These are phyloP conservation scores for Sinohyriopsis cumingii DNA, from an alignment of 2,888 invertebrate species.

Conservation along the genomic window DNA sequence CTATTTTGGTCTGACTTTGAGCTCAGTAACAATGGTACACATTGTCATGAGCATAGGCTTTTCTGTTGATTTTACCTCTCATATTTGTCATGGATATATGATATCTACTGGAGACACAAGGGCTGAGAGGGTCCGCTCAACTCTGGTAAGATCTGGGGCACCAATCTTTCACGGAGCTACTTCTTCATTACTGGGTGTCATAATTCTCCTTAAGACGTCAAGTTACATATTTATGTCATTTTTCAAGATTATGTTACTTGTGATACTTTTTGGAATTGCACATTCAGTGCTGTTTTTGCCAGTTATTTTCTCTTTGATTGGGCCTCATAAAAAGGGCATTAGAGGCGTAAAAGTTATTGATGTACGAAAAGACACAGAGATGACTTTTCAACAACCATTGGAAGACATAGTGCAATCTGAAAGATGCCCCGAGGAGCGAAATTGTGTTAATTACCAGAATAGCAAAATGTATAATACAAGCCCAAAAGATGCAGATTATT, in stretches of 20 bases:
- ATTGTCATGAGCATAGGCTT: conserved; percentile 65
- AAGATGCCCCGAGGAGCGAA: no score
- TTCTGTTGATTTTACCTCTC: conserved; percentile 60
- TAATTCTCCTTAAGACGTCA: conserved; percentile 41
- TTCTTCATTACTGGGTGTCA: conserved; percentile 50
- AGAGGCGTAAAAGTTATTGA: no score
- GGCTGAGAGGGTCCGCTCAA: conserved; percentile 26
- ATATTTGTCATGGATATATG: conserved; percentile 55
- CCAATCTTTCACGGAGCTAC: conserved; percentile 56
- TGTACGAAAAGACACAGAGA: no score
- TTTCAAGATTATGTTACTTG: conserved; percentile 52
- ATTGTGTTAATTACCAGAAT: no score
- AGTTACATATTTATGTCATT: conserved; percentile 54
- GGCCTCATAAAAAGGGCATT: conserved; percentile 1
- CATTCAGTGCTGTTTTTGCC: conserved; percentile 54
- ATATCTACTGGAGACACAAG: conserved; percentile 21
- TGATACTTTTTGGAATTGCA: conserved; percentile 43
- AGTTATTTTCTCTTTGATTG: conserved; percentile 41
- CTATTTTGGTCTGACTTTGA: conserved; percentile 51
- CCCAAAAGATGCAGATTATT: no score
- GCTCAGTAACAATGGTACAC: conserved; percentile 64
- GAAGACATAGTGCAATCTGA: no score
- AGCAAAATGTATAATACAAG: no score
- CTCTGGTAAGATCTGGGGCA: conserved; percentile 41
- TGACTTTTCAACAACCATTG: no score